A percentile compares a stretch with the other conserved stretches of the same genome.
Conservation (phyloP, 1,140 invertebrate species). For the Bombus vancouverensis region DNA sequence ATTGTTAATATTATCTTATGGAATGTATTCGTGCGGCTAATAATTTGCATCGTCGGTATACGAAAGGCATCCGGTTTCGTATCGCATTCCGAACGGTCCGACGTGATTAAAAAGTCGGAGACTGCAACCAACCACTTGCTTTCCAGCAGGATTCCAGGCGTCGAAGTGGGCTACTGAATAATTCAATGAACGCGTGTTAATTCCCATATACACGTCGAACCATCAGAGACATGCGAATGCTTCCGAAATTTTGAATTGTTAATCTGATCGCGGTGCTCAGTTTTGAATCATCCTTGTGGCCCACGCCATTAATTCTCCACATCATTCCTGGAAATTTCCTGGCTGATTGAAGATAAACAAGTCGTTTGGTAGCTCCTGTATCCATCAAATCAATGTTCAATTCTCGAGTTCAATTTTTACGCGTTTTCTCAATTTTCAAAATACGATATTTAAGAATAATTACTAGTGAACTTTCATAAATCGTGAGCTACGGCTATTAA, state of each 20-base stretch:
- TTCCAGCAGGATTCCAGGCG: slow-evolving; percentile 23
- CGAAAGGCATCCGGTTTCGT: slow-evolving; percentile 46
- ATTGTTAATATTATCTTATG: slow-evolving; percentile 39
- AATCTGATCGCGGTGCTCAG: slow-evolving; percentile 38
- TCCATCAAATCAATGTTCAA: too few relatives aligned
- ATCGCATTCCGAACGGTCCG: slow-evolving; percentile 52
- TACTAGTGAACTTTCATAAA: too few relatives aligned
- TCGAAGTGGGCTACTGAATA: slow-evolving; percentile 57
- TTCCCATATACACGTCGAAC: slow-evolving; percentile 53
- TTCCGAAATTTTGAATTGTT: slow-evolving; percentile 64
- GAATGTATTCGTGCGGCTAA: slow-evolving; percentile 26
- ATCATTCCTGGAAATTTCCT: not conserved
- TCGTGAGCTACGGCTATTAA: too few relatives aligned
- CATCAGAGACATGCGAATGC: slow-evolving; percentile 28
- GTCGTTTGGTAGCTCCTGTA: not conserved
- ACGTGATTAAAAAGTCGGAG: slow-evolving; percentile 61
- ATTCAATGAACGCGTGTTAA: slow-evolving; percentile 68
- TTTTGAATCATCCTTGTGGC: slow-evolving; percentile 30
- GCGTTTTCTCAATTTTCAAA: too few relatives aligned
- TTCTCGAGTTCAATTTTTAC: not conserved
- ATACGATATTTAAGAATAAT: too few relatives aligned
- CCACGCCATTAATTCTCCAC: slow-evolving; percentile 24
- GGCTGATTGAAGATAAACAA: slow-evolving; percentile 12
- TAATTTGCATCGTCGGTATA: slow-evolving; percentile 57
- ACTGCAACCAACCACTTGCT: not conserved